A percentile compares a stretch with the other conserved stretches of the same genome.
These are phyloP conservation scores for Hapalemur alaotrensis DNA, from an alignment of 2,797 vertebrate genomes.

Conservation along the genomic window DNA sequence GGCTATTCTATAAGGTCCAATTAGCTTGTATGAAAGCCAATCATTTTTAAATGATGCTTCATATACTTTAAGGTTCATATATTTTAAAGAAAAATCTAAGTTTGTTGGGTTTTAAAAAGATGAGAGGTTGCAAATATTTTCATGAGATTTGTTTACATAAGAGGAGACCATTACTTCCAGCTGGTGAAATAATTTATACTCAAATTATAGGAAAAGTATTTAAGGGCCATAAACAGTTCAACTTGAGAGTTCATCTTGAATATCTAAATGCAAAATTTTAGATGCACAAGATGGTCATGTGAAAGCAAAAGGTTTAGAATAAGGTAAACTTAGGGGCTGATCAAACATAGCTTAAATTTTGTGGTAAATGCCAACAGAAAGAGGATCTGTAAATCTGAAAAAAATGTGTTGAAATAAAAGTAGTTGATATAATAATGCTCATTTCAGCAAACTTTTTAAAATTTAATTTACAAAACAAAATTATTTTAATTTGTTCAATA, in stretches of 20 bases:
- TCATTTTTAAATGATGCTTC: neutral
- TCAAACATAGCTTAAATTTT: neutral
- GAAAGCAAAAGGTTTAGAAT: neutral
- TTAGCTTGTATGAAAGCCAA: neutral
- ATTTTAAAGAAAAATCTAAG: neutral
- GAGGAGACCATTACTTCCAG: neutral
- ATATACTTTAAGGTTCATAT: neutral
- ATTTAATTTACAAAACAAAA: neutral
- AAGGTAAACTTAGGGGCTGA: neutral
- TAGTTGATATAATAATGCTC: neutral
- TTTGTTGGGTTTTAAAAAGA: neutral
- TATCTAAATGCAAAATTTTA: neutral
- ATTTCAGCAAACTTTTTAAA: neutral
- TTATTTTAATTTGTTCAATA: neutral
- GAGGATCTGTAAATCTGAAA: neutral
- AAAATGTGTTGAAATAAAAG: neutral
- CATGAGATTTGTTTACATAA: neutral
- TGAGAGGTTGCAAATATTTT: neutral
- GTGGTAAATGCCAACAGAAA: neutral
- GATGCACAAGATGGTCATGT: neutral
- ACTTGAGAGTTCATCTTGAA: neutral
- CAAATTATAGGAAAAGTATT: neutral
- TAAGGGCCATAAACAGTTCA: neutral
- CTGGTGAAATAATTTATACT: neutral
- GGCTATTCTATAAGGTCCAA: neutral